Evolutionary conservation across 2,888 invertebrate species (phyloP).

Genomic region (Desoria tigrina): DNA sequence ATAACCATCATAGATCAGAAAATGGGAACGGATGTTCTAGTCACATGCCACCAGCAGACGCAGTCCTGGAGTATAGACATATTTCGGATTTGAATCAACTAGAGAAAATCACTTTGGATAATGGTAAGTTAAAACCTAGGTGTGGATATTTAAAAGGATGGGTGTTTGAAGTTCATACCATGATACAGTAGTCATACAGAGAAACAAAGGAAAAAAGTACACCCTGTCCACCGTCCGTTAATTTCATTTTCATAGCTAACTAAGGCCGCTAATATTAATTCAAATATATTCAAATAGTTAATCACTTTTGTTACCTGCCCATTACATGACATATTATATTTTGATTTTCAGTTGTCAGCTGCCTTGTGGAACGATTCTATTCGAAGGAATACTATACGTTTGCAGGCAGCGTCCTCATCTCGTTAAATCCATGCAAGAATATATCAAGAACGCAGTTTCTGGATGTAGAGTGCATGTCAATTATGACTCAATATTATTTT

Average conservation of each 20-base stretch:
- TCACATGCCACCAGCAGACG: background rate
- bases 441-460: constrained; percentile 25
- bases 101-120: constrained; percentile 45
- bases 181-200: too few relatives aligned
- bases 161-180: background rate
- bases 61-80: constrained; percentile 7
- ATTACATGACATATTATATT: background rate
- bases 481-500: background rate
- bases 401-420: constrained; percentile 47
- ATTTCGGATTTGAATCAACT: constrained; percentile 42
- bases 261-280: too few relatives aligned
- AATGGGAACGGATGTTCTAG: too few relatives aligned
- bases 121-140: constrained; percentile 35
- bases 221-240: too few relatives aligned
- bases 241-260: too few relatives aligned
- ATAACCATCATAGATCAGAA: background rate
- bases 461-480: background rate
- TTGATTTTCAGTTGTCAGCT: constrained; percentile 39
- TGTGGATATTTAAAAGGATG: background rate
- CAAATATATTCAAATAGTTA: too few relatives aligned
- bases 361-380: constrained; percentile 38
- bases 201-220: too few relatives aligned
- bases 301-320: too few relatives aligned
- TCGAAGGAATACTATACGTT: constrained; percentile 40
- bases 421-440: constrained; percentile 44